Conservation (phyloP, 2,113 vertebrate genomes). For the Aptenodytes patagonicus region DNA sequence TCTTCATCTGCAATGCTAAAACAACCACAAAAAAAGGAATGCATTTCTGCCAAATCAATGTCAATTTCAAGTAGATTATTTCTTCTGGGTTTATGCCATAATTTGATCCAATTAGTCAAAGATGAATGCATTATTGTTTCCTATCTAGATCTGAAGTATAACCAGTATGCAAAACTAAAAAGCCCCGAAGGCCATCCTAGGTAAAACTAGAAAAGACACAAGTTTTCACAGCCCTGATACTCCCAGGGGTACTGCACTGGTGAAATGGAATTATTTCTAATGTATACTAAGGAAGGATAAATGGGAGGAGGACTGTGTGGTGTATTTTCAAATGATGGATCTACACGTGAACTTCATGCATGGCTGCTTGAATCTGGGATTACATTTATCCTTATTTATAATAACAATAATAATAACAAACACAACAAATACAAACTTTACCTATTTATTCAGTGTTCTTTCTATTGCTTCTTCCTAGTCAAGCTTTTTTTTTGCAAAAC, state of each 20-base stretch:
- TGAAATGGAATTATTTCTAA: neutral
- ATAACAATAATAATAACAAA: neutral
- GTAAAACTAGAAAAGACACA: neutral
- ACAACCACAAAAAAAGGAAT: slow-evolving; percentile 36
- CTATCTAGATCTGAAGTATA: neutral
- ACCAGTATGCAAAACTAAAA: neutral
- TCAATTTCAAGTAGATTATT: slow-evolving; percentile 59
- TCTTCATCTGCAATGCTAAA: slow-evolving; percentile 71
- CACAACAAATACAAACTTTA: neutral
- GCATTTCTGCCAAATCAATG: slow-evolving; percentile 57
- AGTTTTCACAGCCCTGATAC: neutral
- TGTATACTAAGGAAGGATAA: neutral
- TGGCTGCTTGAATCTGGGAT: neutral
- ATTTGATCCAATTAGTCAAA: slow-evolving; percentile 57
- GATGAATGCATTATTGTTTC: slow-evolving; percentile 15
- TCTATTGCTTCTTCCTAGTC: neutral
- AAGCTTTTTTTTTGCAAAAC: neutral
- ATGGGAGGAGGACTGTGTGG: neutral
- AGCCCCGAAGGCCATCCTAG: neutral
- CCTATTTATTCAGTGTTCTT: neutral
- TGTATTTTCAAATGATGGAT: neutral
- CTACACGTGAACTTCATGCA: neutral
- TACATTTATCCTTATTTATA: neutral
- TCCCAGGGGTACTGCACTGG: neutral
- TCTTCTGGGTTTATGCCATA: slow-evolving; percentile 27